A percentile compares a stretch with the other conserved stretches of the same genome.
Evolutionary conservation across 2,888 invertebrate species (phyloP).

Genomic region (Dynastes maya): DNA sequence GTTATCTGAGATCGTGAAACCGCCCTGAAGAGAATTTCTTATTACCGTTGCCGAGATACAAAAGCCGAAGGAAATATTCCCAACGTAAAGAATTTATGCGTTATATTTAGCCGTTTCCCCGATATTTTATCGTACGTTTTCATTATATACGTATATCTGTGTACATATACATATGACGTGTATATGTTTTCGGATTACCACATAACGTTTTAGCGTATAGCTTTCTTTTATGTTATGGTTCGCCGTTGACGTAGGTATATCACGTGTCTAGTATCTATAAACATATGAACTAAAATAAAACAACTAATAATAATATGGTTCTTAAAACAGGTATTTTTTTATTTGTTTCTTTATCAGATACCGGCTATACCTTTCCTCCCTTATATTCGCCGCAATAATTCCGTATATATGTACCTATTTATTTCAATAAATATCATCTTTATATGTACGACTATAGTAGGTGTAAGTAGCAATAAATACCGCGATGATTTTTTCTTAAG

Average conservation of each 20-base stretch:
- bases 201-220: constrained; percentile 13
- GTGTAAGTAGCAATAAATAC: constrained; percentile 15
- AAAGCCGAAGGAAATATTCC: neutral
- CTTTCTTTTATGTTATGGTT: constrained; percentile 2
- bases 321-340: constrained; percentile 32
- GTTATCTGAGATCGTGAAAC: neutral
- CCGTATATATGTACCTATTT: neutral
- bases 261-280: constrained; percentile 34
- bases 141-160: constrained; percentile 8
- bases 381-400: constrained; percentile 9
- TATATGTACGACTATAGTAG: neutral
- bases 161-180: neutral
- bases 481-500: constrained; percentile 15
- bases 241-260: constrained; percentile 14
- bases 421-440: constrained; percentile 41
- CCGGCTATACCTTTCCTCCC: constrained; percentile 14
- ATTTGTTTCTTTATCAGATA: constrained; percentile 42
- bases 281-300: constrained; percentile 35
- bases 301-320: constrained; percentile 22
- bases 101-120: constrained; percentile 1
- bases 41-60: constrained; percentile 7
- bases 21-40: neutral
- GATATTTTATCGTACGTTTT: constrained; percentile 8
- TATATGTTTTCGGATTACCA: constrained; percentile 6
- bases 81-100: constrained; percentile 13